A percentile compares a stretch with the other conserved stretches of the same genome.
Evolutionary conservation across 2,888 invertebrate genomes (phyloP).

Genomic region (Lasioglossum lativentre): DNA sequence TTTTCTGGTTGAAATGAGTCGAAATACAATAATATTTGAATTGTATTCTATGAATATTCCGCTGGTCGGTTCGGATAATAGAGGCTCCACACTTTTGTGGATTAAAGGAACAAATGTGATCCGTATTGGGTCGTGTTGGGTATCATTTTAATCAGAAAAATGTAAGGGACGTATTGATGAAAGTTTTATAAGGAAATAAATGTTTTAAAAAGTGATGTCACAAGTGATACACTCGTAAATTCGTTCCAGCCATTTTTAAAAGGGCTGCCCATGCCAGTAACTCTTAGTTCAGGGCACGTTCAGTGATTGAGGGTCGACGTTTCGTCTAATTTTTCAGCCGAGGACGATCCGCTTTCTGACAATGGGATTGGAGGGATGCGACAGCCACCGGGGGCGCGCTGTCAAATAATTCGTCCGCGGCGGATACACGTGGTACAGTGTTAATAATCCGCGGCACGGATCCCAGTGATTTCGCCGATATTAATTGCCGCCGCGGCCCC

Average conservation of each 20-base stretch:
- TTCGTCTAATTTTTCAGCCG: neutral
- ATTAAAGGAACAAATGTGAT: neutral
- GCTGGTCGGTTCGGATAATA: neutral
- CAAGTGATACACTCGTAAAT: neutral
- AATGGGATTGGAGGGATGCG: neutral
- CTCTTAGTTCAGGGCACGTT: neutral
- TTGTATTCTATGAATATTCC: neutral
- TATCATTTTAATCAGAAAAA: neutral
- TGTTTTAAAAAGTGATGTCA: no score
- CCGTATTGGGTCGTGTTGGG: neutral
- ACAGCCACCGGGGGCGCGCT: neutral
- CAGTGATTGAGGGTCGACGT: neutral
- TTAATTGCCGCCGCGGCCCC: conserved; percentile 20
- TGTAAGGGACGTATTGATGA: neutral
- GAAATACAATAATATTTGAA: neutral
- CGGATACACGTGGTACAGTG: conserved; percentile 11
- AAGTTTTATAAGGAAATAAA: neutral
- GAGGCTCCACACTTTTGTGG: neutral
- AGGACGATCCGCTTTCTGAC: neutral
- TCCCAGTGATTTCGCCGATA: conserved; percentile 25
- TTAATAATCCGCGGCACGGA: conserved; percentile 14
- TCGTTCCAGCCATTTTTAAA: neutral
- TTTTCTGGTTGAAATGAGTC: neutral
- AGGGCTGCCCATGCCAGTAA: neutral
- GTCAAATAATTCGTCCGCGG: conserved; percentile 22